A percentile compares a stretch with the other conserved stretches of the same genome.
Evolutionary conservation across 2,797 vertebrate species (phyloP).

Genomic region (Ctenochaetus hawaiiensis): DNA sequence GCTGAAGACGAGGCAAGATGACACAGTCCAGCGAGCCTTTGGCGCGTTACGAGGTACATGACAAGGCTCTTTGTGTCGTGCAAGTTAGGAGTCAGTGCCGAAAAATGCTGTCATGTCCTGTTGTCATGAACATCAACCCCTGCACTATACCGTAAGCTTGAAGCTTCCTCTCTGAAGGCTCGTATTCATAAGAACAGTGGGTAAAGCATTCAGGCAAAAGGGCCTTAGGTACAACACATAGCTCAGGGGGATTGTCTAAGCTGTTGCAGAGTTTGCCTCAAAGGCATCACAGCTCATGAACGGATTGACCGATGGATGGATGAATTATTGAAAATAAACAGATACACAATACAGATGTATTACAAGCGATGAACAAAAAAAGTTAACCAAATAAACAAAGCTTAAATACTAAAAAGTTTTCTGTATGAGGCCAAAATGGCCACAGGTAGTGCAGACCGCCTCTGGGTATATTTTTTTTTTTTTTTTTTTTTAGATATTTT

Average conservation of each 20-base stretch:
- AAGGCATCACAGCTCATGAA: conserved; percentile 64
- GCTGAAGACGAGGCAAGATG: conserved; percentile 62
- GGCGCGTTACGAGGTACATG: conserved; percentile 59
- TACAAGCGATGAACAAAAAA: neutral
- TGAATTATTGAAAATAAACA: conserved; percentile 23
- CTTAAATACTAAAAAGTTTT: conserved; percentile 1
- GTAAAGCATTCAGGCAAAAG: conserved; percentile 63
- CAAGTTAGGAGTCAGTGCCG: conserved; percentile 56
- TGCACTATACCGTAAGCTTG: conserved; percentile 57
- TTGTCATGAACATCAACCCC: conserved; percentile 74
- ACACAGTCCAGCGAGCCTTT: conserved; percentile 73
- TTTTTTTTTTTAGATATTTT: too few relatives aligned
- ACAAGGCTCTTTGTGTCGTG: conserved; percentile 66
- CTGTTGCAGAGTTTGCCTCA: conserved; percentile 56
- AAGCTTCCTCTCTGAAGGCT: conserved; percentile 63
- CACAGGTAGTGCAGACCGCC: conserved; percentile 26
- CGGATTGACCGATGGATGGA: conserved; percentile 41
- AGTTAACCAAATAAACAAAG: neutral
- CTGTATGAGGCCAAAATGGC: conserved; percentile 11
- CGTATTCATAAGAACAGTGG: conserved; percentile 65
- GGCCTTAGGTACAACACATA: conserved; percentile 61
- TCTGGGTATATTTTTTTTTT: too few relatives aligned
- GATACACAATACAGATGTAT: conserved; percentile 4
- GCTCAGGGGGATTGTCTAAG: conserved; percentile 59
- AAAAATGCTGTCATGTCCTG: conserved; percentile 73